phyloP scores from a whole-genome alignment of 2,113 vertebrate species.

The Steatornis caripensis region DNA sequence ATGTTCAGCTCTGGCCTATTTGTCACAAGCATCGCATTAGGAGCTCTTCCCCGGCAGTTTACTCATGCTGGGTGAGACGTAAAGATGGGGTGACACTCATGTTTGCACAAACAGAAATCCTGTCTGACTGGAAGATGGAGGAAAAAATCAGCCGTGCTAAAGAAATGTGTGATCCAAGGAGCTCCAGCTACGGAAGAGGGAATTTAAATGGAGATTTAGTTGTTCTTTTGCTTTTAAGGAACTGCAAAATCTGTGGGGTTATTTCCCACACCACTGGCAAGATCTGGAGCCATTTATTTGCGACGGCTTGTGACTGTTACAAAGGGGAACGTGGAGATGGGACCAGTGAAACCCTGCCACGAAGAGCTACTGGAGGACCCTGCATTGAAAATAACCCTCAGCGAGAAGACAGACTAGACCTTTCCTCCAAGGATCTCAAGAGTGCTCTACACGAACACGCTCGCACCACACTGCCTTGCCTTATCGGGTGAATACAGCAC shows the following conservation, averaged over 20 bases:
- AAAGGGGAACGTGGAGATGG: not conserved
- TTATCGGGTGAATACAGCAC: not conserved
- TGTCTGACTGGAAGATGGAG: not conserved
- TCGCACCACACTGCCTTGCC: accelerated
- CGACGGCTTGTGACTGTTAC: not conserved
- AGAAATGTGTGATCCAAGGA: not conserved
- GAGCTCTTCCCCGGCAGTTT: not conserved
- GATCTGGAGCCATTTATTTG: not conserved
- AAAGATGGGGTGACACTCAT: not conserved
- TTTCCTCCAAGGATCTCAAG: not conserved
- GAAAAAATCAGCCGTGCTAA: not conserved
- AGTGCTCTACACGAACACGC: accelerated
- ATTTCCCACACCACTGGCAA: not conserved
- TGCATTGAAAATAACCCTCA: not conserved
- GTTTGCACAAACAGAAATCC: not conserved
- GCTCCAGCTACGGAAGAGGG: not conserved
- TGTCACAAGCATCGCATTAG: not conserved
- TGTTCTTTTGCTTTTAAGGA: not conserved
- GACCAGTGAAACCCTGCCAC: not conserved
- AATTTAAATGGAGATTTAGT: not conserved
- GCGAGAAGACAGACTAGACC: accelerated
- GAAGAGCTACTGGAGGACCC: not conserved
- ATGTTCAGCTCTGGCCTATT: not conserved
- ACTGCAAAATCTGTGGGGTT: not conserved
- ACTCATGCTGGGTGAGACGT: not conserved